A percentile compares a stretch with the other conserved stretches of the same genome.
These are phyloP conservation scores for Megaustenia siamemsis DNA, from an alignment of 2,888 invertebrate species.

Conservation along the genomic window DNA sequence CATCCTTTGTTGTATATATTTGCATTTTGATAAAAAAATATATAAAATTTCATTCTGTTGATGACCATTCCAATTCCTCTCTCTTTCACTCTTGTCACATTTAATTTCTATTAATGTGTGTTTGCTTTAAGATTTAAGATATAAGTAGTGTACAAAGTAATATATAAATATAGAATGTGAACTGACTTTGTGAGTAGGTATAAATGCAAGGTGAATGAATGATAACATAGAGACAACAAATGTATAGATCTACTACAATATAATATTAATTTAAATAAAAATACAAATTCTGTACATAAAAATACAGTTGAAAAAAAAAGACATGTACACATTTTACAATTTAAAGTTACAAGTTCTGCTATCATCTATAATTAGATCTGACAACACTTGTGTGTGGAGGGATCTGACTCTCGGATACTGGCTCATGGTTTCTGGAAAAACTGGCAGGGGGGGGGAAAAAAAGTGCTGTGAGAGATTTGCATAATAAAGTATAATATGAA, in stretches of 20 bases:
- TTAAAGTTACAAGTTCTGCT: background rate
- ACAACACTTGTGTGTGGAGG: conserved; percentile 11
- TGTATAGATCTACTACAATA: background rate
- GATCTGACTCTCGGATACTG: background rate
- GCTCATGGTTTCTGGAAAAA: background rate
- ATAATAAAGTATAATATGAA: background rate
- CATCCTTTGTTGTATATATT: no score
- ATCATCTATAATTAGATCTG: no score
- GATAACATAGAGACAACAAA: background rate
- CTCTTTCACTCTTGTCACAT: no score
- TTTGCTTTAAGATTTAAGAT: no score
- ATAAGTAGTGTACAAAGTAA: no score
- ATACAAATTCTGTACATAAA: background rate
- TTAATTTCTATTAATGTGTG: no score
- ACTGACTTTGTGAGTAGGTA: no score
- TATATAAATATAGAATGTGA: no score
- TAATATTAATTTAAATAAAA: background rate
- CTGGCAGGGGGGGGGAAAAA: background rate
- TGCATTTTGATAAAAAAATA: no score
- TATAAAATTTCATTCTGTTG: no score
- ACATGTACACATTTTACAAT: background rate
- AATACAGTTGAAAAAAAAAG: background rate
- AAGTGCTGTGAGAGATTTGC: background rate
- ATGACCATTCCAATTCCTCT: no score
- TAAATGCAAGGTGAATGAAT: no score